Evolutionary conservation across 2,888 invertebrate species (phyloP).

Genomic region (Pseudococcus jackbeardsleyi): DNA sequence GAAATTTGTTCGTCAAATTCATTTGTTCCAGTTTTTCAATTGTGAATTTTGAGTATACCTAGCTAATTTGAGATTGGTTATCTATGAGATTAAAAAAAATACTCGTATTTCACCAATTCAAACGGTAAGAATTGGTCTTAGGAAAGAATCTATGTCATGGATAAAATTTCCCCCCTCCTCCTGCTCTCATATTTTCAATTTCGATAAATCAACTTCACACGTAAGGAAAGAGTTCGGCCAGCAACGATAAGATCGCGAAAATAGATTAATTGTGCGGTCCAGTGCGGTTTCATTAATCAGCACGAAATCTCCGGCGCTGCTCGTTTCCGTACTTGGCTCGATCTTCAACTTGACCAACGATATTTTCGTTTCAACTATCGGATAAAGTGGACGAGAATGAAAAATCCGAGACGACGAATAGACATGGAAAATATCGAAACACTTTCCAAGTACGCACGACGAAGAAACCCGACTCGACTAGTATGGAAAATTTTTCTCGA

Average conservation of each 20-base stretch:
- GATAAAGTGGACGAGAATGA: neutral
- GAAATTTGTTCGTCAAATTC: too few species aligned
- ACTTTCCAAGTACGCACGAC: neutral
- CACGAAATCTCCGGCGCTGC: neutral
- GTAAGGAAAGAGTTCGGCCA: neutral
- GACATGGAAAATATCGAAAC: constrained; percentile 1
- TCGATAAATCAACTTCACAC: constrained; percentile 23
- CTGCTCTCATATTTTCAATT: neutral
- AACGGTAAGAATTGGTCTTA: too few species aligned
- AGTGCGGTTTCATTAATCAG: constrained; percentile 1
- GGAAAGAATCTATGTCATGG: too few species aligned
- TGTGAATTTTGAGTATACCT: too few species aligned
- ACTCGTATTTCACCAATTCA: too few species aligned
- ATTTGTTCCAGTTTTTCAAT: too few species aligned
- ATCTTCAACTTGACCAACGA: neutral
- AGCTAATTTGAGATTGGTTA: too few species aligned
- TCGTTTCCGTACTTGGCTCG: neutral
- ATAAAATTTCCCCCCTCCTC: too few species aligned
- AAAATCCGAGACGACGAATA: neutral
- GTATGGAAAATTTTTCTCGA: neutral
- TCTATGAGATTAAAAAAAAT: too few species aligned
- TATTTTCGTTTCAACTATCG: neutral
- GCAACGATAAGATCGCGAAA: neutral
- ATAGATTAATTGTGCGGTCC: neutral
- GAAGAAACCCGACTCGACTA: neutral